Percentiles rank a stretch among this genome's conserved stretches.
Evolutionary conservation across 2,888 invertebrate genomes (phyloP).

Genomic region (Unio delphinus): DNA sequence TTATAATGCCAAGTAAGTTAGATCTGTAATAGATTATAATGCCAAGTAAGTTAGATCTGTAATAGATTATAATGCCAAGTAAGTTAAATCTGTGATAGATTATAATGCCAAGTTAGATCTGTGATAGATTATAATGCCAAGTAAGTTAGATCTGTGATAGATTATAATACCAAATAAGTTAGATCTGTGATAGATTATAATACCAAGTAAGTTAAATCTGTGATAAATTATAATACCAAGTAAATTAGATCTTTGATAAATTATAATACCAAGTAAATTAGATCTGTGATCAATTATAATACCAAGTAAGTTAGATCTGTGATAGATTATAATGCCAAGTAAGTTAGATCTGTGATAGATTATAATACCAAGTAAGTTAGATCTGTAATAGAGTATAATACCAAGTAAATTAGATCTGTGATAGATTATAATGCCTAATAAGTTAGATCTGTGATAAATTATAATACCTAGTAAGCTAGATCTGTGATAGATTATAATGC

Average conservation of each 20-base stretch:
- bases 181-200: too few species aligned
- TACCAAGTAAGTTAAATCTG: conserved; percentile 77
- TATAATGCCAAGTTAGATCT: conserved; percentile 81
- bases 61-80: too few species aligned
- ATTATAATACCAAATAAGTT: conserved; percentile 88
- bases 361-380: conserved; percentile 73
- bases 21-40: conserved; percentile 94
- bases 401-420: conserved; percentile 75
- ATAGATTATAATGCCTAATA: conserved; percentile 80
- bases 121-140: too few species aligned
- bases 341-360: neutral
- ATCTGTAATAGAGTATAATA: conserved; percentile 94
- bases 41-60: conserved; percentile 77
- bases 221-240: conserved; percentile 95
- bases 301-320: conserved; percentile 79
- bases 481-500: conserved; percentile 72
- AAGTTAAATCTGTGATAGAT: conserved; percentile 86
- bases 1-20: conserved; percentile 83
- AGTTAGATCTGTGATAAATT: conserved; percentile 90
- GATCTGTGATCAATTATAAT: too few species aligned
- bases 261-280: conserved; percentile 65
- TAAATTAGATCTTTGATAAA: conserved; percentile 51
- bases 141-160: conserved; percentile 84
- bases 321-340: conserved; percentile 94
- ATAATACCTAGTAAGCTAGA: conserved; percentile 83